Conservation (phyloP, 2,888 invertebrate genomes). For the Dryadula phaetusa region DNA sequence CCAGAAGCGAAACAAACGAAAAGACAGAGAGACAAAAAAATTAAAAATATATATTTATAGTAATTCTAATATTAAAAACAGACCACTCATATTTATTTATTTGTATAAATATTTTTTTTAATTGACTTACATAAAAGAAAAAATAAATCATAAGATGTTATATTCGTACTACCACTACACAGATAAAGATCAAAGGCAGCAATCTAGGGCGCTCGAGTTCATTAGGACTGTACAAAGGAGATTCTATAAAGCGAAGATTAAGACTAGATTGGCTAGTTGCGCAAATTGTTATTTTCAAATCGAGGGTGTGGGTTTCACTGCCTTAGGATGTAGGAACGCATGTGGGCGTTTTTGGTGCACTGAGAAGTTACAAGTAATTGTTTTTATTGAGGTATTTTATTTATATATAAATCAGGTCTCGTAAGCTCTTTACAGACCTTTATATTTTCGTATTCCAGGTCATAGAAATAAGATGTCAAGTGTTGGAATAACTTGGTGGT, state of each 20-base stretch:
- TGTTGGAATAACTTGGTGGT: no score
- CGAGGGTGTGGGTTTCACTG: conserved; percentile 28
- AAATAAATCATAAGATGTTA: conserved; percentile 29
- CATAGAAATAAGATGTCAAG: no score
- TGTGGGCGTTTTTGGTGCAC: conserved; percentile 18
- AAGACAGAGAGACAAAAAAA: no score
- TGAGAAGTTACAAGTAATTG: neutral
- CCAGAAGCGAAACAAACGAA: no score
- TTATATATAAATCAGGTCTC: no score
- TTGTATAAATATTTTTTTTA: no score
- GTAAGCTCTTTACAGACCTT: no score
- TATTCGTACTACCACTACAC: conserved; percentile 31
- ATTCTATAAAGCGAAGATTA: conserved; percentile 25
- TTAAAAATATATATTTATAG: no score
- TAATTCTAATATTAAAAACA: no score
- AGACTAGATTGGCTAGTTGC: conserved; percentile 21
- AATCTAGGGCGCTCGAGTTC: conserved; percentile 38
- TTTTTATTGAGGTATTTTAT: neutral
- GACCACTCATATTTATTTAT: no score
- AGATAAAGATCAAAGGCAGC: conserved; percentile 38
- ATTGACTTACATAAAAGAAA: no score
- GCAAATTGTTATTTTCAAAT: conserved; percentile 31
- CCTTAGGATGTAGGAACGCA: conserved; percentile 13
- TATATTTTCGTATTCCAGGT: no score
- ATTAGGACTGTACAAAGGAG: conserved; percentile 36